Evolutionary conservation across 1,140 invertebrate genomes (phyloP), one percentile per base, ranked within the genome.

Genomic region (Anastrepha ludens): DNA sequence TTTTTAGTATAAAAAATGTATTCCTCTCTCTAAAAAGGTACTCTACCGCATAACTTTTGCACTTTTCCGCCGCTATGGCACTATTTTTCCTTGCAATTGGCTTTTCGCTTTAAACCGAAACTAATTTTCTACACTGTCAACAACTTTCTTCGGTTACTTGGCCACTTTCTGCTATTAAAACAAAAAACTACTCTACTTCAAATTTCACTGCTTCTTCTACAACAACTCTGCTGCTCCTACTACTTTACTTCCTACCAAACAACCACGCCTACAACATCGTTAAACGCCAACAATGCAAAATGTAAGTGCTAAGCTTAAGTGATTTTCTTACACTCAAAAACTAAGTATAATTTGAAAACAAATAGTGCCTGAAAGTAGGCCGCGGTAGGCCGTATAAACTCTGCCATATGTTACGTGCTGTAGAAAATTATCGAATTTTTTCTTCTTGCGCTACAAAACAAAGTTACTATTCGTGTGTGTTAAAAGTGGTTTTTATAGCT

Each of bases 291-390:
- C 44, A n/a, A 47, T 15, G 55, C 74, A 9, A 81, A 58, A 81
- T 81, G 74, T 81, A 81, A 81, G 74, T 81, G 74, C 20, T 81
- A 20, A 50, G 0, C 6, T 4, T 81, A 81, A 81, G 8, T 81
- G 15, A 41, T 67, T 67, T 74, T 55, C 50, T 55, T 11, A 55
- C 2, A 55, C 6, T 3, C 11, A 55, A 6, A 55, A 8, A 55
- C 50, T 29, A 29, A 29, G 7, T 67, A 17, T 81, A 81, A 55
- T 2, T 5, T 17, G 0, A 17, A 29, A 74, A 74, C 60, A 7
- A 41, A 81, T 29, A 29, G 11, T 55, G 74, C 74, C 74, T 50
- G 55, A 58, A 81, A 20, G 74, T 81, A 81, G 74, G 74, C 74
- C 20, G 41, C 1, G n/a, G n/a, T n/a, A n/a, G n/a, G n/a, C n/a